These are phyloP conservation scores for Periophthalmus modestus DNA, from an alignment of 2,113 vertebrate species.

Conservation along the genomic window DNA sequence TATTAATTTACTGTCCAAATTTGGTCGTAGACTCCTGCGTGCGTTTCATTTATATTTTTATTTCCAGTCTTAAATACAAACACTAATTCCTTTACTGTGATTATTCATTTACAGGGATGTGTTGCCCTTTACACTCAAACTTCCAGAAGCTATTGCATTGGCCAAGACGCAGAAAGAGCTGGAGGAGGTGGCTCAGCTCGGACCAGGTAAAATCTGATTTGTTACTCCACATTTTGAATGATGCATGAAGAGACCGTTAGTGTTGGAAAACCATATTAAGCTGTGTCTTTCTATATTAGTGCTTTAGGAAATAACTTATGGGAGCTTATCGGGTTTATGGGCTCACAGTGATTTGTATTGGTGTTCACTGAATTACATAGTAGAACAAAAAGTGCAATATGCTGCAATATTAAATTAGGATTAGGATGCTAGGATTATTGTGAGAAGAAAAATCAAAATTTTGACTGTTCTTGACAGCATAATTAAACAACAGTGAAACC, in stretches of 20 bases:
- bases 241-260: background rate
- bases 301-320: background rate
- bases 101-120: conserved; percentile 81
- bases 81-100: background rate
- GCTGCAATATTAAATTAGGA: too few species aligned
- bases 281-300: background rate
- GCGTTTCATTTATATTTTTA: background rate
- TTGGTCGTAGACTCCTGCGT: background rate
- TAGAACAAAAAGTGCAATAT: too few species aligned
- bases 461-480: too few species aligned
- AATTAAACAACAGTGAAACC: too few species aligned
- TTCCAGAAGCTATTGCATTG: conserved; percentile 86
- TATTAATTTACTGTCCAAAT: too few species aligned
- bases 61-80: background rate
- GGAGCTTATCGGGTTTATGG: background rate
- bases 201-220: conserved; percentile 80
- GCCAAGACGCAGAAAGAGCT: conserved; percentile 90
- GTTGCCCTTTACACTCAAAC: conserved; percentile 88
- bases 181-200: conserved; percentile 88
- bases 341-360: background rate
- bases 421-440: too few species aligned
- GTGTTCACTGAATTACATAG: background rate
- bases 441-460: too few species aligned
- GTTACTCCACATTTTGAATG: background rate
- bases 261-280: background rate